These are phyloP conservation scores for Ferrisia virgata DNA, from an alignment of 2,888 invertebrate species.

Conservation along the genomic window DNA sequence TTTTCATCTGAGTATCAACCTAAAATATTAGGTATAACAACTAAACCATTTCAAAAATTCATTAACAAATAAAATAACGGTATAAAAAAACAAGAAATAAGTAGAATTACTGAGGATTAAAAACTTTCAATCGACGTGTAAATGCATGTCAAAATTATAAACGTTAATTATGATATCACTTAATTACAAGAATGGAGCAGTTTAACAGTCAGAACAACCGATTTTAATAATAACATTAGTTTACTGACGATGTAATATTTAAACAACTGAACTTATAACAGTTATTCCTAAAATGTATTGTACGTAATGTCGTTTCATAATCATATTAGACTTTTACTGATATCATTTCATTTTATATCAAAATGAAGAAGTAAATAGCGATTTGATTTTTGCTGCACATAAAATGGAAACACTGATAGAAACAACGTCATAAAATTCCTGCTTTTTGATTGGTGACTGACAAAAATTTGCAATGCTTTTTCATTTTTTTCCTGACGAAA, in stretches of 20 bases:
- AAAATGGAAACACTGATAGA: not conserved
- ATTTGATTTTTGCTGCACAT: not conserved
- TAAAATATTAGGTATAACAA: not conserved
- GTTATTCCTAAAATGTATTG: slow-evolving; percentile 1
- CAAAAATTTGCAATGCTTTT: no score
- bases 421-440: not conserved
- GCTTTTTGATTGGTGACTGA: not conserved
- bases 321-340: not conserved
- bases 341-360: not conserved
- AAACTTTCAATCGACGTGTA: not conserved
- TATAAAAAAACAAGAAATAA: not conserved
- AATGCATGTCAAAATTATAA: slow-evolving; percentile 9
- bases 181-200: not conserved
- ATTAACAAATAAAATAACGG: not conserved
- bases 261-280: not conserved
- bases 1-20: not conserved
- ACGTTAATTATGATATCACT: not conserved
- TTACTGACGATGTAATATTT: slow-evolving; percentile 3
- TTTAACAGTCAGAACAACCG: not conserved
- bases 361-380: no score
- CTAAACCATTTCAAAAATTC: not conserved
- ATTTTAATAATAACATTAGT: not conserved
- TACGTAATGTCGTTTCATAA: not conserved
- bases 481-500: no score
- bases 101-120: not conserved